Percentiles rank a stretch among this genome's conserved stretches.
phyloP scores from a whole-genome alignment of 2,113 vertebrate species.

The Melanocharis versteri region DNA sequence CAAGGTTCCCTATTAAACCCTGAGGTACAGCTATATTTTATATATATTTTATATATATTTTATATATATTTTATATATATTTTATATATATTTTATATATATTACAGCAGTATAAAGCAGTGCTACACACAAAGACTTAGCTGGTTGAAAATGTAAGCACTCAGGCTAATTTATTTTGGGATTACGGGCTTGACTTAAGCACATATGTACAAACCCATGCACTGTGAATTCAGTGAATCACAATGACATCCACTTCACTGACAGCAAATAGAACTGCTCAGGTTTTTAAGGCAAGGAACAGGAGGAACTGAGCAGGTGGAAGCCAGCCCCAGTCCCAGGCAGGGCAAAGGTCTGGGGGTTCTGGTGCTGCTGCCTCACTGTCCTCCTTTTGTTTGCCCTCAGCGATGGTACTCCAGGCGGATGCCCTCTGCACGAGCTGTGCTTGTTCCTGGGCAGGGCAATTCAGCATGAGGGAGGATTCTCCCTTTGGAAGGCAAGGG shows the following conservation, averaged over 20 bases:
- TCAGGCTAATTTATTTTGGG: neutral
- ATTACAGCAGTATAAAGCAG: neutral
- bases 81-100: neutral
- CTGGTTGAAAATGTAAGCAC: neutral
- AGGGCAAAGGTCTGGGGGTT: rapidly evolving
- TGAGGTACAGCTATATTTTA: neutral
- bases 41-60: no score
- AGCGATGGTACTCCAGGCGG: neutral
- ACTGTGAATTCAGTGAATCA: neutral
- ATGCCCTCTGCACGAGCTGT: rapidly evolving
- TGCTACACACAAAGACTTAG: neutral
- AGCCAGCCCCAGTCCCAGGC: neutral
- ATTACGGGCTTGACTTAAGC: neutral
- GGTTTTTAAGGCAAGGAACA: neutral
- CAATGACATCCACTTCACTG: neutral
- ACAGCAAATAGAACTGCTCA: neutral
- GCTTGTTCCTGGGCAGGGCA: rapidly evolving
- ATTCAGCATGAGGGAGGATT: rapidly evolving
- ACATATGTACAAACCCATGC: neutral
- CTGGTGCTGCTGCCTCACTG: neutral
- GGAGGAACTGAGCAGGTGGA: neutral
- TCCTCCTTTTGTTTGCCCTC: neutral
- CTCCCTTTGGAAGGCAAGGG: neutral
- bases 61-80: no score
- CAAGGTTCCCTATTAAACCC: neutral